Evolutionary conservation across 2,797 vertebrate genomes (phyloP).

Genomic region (Sciurus vulgaris): DNA sequence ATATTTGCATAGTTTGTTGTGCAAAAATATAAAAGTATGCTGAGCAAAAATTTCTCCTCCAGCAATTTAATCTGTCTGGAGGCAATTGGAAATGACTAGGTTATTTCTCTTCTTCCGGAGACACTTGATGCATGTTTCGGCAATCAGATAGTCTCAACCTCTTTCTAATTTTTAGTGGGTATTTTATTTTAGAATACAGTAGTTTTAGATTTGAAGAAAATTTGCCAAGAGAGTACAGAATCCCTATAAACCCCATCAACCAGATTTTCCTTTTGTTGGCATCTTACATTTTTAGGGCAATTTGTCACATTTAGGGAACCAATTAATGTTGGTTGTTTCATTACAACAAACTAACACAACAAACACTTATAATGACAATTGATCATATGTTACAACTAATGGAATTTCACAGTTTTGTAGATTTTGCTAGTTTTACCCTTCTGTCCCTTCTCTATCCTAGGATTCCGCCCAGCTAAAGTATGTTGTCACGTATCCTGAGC

Average conservation of each 20-base stretch:
- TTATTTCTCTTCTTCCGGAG: background rate
- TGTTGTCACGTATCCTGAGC: background rate
- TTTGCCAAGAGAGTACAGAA: background rate
- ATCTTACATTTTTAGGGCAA: background rate
- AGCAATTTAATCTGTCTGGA: background rate
- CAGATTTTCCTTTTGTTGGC: background rate
- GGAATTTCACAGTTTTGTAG: background rate
- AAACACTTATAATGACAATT: background rate
- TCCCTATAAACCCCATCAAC: rapidly evolving
- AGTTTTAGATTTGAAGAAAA: background rate
- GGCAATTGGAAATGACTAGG: background rate
- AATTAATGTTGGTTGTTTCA: background rate
- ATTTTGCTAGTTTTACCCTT: background rate
- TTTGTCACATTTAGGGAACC: background rate
- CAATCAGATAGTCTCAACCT: background rate
- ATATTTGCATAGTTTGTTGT: background rate
- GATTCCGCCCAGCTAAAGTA: background rate
- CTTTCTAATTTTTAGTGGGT: background rate
- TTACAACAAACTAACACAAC: too few relatives aligned
- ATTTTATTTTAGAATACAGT: background rate
- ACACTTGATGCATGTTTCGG: background rate
- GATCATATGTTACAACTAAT: background rate
- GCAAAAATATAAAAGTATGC: background rate
- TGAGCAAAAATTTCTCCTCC: background rate
- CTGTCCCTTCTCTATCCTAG: background rate